Conservation (phyloP, 2,888 invertebrate genomes). For the Torymus auratus region DNA sequence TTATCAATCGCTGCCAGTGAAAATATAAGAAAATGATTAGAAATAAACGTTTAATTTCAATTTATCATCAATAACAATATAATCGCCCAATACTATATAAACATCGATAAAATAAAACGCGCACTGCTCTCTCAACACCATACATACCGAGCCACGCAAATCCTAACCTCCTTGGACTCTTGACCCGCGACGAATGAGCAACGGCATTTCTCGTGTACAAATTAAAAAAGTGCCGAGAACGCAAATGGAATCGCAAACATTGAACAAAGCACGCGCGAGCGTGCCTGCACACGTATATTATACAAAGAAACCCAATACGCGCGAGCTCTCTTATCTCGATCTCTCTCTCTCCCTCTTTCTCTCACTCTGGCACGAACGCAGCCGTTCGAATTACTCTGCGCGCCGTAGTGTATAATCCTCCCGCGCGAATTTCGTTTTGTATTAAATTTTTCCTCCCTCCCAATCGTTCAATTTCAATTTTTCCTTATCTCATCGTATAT, state of each 20-base stretch:
- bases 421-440: conserved; percentile 14
- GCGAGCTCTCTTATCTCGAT: conserved; percentile 3
- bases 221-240: conserved; percentile 23
- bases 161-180: not conserved
- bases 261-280: conserved; percentile 37
- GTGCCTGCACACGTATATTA: not conserved
- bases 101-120: no score
- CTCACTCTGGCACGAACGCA: conserved; percentile 14
- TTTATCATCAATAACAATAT: no score
- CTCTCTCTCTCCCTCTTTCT: not conserved
- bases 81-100: no score
- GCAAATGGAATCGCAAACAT: conserved; percentile 48
- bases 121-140: no score
- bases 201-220: not conserved
- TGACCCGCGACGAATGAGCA: not conserved
- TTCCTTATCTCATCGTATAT: not conserved
- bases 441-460: conserved; percentile 9
- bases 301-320: conserved; percentile 41
- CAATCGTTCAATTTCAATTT: conserved; percentile 41
- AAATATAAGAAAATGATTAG: no score
- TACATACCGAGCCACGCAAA: no score
- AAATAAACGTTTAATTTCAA: no score
- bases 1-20: no score
- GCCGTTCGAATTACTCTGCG: conserved; percentile 21
- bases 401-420: not conserved